Percentiles rank a stretch among this genome's conserved stretches.
These are phyloP conservation scores for Pangasianodon hypophthalmus DNA, from an alignment of 2,113 vertebrate genomes.

Conservation along the genomic window DNA sequence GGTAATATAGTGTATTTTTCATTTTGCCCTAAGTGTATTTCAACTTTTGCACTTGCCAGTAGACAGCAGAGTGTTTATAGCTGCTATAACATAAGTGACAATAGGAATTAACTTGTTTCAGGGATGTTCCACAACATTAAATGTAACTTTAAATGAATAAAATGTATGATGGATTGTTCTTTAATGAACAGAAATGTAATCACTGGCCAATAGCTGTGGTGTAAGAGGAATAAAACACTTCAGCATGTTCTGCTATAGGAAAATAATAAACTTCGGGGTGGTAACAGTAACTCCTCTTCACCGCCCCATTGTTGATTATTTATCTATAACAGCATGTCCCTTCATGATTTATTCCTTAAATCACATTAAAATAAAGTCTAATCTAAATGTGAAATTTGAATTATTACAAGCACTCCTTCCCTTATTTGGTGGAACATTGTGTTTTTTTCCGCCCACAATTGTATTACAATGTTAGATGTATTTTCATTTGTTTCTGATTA, in stretches of 20 bases:
- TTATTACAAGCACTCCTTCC: neutral
- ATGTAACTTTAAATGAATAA: too few species aligned
- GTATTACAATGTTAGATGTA: too few species aligned
- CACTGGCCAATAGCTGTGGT: too few species aligned
- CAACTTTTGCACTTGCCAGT: too few species aligned
- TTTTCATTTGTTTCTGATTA: neutral
- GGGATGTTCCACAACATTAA: neutral
- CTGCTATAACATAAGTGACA: neutral
- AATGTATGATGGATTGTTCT: too few species aligned
- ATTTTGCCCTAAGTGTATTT: too few species aligned
- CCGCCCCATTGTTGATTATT: neutral
- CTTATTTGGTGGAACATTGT: neutral
- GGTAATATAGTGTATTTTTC: too few species aligned
- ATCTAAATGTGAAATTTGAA: neutral
- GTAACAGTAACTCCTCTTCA: neutral
- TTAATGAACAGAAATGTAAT: too few species aligned
- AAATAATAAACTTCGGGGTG: neutral
- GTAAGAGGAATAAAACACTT: too few species aligned
- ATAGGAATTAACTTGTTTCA: neutral
- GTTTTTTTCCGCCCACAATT: neutral
- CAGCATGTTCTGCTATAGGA: too few species aligned
- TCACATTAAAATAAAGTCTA: neutral
- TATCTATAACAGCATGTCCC: neutral
- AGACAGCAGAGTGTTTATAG: neutral
- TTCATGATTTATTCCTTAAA: neutral